phyloP scores from a whole-genome alignment of 2,797 vertebrate species.

The Pangasius djambal region DNA sequence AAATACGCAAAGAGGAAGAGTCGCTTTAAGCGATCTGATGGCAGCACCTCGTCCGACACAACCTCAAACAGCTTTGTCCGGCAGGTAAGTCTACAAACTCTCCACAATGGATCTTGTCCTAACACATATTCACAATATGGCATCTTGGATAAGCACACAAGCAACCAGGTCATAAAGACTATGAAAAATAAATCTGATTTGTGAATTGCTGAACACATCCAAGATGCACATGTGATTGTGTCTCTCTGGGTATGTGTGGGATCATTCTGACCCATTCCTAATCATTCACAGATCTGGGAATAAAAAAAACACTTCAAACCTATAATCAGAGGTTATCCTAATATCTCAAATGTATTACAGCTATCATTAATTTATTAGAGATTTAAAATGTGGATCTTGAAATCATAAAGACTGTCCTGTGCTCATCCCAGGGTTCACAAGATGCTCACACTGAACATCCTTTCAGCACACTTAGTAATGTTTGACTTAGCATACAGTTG shows the following conservation, averaged over 20 bases:
- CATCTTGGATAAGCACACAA: not conserved
- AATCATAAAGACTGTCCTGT: not conserved
- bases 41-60: conserved; percentile 96
- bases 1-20: conserved; percentile 95
- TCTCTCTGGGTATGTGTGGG: not conserved
- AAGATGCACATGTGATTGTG: not conserved
- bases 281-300: not conserved
- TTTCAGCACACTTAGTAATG: not conserved
- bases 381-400: not conserved
- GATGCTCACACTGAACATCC: not conserved
- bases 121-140: not conserved
- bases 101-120: not conserved
- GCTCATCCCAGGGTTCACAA: not conserved
- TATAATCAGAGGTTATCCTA: not conserved
- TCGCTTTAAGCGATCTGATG: conserved; percentile 93
- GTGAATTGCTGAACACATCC: no score
- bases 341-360: not conserved
- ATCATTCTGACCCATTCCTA: not conserved
- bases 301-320: not conserved
- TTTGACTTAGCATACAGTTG: not conserved
- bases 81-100: conserved; percentile 80
- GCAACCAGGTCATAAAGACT: not conserved
- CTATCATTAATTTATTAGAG: not conserved
- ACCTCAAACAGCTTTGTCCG: conserved; percentile 97
- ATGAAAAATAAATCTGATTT: not conserved